phyloP scores from a whole-genome alignment of 2,888 invertebrate species.

The Eupithecia dodoneata region DNA sequence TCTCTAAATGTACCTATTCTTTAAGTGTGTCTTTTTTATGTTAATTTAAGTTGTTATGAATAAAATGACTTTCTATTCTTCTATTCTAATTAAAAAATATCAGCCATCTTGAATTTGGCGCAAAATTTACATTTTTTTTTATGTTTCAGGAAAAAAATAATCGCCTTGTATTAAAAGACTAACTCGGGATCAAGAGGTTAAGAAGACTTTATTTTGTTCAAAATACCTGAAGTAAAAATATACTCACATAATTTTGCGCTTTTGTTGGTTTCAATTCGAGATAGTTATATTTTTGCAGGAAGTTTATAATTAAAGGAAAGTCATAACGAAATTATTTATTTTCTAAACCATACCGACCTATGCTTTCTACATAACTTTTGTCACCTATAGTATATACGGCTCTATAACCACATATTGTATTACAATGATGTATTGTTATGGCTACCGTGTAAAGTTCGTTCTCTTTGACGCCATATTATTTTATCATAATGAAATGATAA shows the following conservation, averaged over 20 bases:
- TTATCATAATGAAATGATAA: neutral
- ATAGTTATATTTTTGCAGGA: neutral
- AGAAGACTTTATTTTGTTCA: neutral
- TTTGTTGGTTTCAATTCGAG: neutral
- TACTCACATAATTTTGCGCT: neutral
- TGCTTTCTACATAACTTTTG: neutral
- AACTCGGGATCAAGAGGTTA: neutral
- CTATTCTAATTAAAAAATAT: no score
- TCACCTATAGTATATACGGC: neutral
- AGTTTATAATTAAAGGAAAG: neutral
- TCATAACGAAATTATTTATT: neutral
- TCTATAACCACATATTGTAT: neutral
- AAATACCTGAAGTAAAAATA: neutral
- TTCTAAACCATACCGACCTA: neutral
- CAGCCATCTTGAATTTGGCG: no score
- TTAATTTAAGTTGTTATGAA: no score
- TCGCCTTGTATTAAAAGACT: neutral
- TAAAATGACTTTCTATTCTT: no score
- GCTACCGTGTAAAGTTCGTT: neutral
- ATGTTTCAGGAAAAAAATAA: conserved; percentile 1
- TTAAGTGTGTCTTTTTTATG: no score
- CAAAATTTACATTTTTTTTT: neutral
- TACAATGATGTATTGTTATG: neutral
- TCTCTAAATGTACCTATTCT: no score
- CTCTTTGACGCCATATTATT: neutral